Percentiles rank a stretch among this genome's conserved stretches.
Conservation (phyloP, 2,797 vertebrate genomes). For the Alauda arvensis region DNA sequence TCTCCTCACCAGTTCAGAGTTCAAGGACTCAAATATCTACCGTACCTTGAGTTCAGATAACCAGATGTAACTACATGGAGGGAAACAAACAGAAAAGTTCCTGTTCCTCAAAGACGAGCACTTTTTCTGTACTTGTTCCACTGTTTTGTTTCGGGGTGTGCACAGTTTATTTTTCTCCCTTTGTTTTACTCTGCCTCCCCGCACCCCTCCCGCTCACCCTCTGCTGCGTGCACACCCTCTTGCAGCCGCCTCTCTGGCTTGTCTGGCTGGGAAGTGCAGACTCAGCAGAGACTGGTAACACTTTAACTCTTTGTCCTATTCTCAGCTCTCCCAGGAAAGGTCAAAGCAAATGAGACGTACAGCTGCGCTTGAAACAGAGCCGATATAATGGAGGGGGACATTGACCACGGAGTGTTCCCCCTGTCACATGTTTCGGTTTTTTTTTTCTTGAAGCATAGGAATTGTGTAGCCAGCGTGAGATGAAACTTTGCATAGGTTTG, state of each 20-base stretch:
- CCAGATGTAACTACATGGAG: neutral
- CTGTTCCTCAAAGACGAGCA: neutral
- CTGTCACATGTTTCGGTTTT: neutral
- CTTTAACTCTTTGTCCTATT: conserved; percentile 55
- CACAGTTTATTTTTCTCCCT: conserved; percentile 37
- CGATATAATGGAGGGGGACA: neutral
- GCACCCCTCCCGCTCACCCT: neutral
- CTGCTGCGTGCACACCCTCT: neutral
- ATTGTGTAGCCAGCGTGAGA: neutral
- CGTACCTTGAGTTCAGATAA: conserved; percentile 38
- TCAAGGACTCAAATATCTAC: conserved; percentile 24
- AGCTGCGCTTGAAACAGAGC: conserved; percentile 5
- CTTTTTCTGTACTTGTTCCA: conserved; percentile 27
- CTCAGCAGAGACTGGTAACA: conserved; percentile 45
- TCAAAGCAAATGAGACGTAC: conserved; percentile 26
- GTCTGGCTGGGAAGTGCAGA: conserved; percentile 4
- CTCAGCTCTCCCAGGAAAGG: conserved; percentile 39
- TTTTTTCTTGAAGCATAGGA: neutral
- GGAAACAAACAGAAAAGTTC: conserved; percentile 25
- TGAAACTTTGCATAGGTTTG: neutral
- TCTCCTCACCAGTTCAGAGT: conserved; percentile 10
- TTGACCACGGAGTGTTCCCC: neutral
- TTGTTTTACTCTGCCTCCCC: neutral
- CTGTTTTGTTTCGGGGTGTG: conserved; percentile 48
- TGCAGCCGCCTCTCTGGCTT: neutral